A percentile compares a stretch with the other conserved stretches of the same genome.
These are phyloP conservation scores for Eueremaeus valkanovi DNA, from an alignment of 2,888 invertebrate genomes.

Conservation along the genomic window DNA sequence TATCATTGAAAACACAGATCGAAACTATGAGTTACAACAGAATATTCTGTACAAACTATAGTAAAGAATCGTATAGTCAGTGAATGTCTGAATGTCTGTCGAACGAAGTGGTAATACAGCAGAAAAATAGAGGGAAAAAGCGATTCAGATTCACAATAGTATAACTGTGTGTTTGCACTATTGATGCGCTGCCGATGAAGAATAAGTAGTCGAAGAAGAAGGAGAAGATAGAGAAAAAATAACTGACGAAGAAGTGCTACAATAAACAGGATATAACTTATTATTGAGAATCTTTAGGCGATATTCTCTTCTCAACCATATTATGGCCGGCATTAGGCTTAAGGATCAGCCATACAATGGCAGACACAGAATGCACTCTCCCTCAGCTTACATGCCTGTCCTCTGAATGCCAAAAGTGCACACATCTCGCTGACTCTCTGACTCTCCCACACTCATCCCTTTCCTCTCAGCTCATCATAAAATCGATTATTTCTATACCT, in stretches of 20 bases:
- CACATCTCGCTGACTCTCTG: too few relatives aligned
- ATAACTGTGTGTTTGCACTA: neutral
- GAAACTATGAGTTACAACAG: neutral
- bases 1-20: neutral
- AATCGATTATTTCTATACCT: neutral
- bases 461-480: neutral
- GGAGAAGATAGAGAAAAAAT: neutral
- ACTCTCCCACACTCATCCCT: neutral
- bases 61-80: neutral
- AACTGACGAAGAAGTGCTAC: neutral
- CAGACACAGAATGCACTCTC: neutral
- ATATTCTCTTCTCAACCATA: neutral
- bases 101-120: neutral
- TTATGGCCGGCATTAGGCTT: constrained; percentile 11
- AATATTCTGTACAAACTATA: neutral
- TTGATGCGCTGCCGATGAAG: neutral
- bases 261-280: constrained; percentile 11
- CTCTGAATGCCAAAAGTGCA: neutral
- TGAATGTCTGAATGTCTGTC: neutral
- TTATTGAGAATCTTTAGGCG: neutral
- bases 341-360: neutral
- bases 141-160: neutral
- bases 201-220: neutral
- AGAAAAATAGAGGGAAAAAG: neutral
- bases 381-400: neutral